Base-by-base conservation (phyloP, 2,797 vertebrate genomes). In the Eutrigla gurnardus region DNA sequence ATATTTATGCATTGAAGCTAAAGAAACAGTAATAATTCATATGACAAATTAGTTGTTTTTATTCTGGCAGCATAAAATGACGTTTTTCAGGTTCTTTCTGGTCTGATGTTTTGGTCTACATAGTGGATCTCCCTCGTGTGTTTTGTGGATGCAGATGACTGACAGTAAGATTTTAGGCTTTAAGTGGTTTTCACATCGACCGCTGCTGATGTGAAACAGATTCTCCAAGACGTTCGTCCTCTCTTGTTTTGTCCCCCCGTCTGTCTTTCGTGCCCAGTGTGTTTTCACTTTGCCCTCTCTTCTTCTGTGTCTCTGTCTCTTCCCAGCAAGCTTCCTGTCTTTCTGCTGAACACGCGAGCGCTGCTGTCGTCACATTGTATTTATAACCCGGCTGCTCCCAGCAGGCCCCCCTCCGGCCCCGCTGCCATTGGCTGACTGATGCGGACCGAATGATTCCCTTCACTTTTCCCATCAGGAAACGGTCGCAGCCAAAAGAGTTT, bases 331-430 rank as follows among this genome's bases (percentile, higher is more conserved):
- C 69, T 62, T 35, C 76, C 59, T 70, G 61, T 84, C 75, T 73
- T 77, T 58, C 53, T 3, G 40, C 60, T 40, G 49, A 62, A 17
- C 65, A 65, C 70, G 42, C 43, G 3, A 63, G 82, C 77, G 79
- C 74, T 68, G 78, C 68, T 75, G 82, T 89, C 72, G 77, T 91
- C 86, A 86, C 59, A 12, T 82, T 72, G 78, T 92, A 92, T 93
- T 93, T 92, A 90, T 89, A 91, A 86, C 79, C 15, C 42, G 33
- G 33, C 66, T 3, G 73, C 79, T 88, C 86, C 80, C 85, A 70
- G 88, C 77, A 18, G 88, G 59, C 78, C 57, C 17, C 17, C 25
- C 25, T 25, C 9, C 1, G 15, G 71, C 64, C 80, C 70, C 0
- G 6, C 81, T 52, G 76, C 12, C 73, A 88, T 83, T 88, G 88